Evolutionary conservation across 2,113 vertebrate species (phyloP), one percentile per base, ranked within the genome.

Genomic region (Spizaetus ornatus): DNA sequence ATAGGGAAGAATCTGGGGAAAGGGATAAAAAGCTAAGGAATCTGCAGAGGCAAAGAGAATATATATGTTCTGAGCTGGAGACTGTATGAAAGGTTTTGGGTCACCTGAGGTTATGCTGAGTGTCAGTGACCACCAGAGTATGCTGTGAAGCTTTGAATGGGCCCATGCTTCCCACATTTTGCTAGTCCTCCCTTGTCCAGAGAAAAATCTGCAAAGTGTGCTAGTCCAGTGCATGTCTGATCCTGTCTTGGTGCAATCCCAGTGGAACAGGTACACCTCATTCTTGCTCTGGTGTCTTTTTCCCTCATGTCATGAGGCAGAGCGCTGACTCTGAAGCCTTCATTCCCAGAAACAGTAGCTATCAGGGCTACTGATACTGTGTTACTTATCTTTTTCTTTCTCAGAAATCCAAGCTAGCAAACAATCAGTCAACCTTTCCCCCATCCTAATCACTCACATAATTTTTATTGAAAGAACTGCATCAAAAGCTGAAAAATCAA

Each of bases 61-160:
- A 2, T 55, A 25, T 83, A 11, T 73, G 7, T 47, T 69, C 53
- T 77, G 31, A 76, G 23, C 34, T 80, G 42, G 36, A 77, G 36
- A 59, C 29, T 3, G 8, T 23, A 58, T 62, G 32, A 66, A 74
- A 83, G 32, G 8, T 66, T 92, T 86, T 74, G 61, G 45, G 86
- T 86, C 89, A 95, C 11, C 10, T 83, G 63, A 92, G 82, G 88
- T 88, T 92, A 93, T 2, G 20, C 47, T 93, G 59, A 1, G 5
- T 74, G 38, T 56, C n/a, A 43, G 18, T 82, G 91, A 74, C 89
- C 83, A 89, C 67, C 83, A 91, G 91, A 96, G 83, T 93, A 94
- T 89, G 86, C 93, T 91, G 83, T 71, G 65, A 95, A 95, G 74
- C 91, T 91, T 84, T 3, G 2, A 82, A 91, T 63, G 47, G 72